phyloP scores from a whole-genome alignment of 2,888 invertebrate genomes.

The Scrobipalpa atriplicella region DNA sequence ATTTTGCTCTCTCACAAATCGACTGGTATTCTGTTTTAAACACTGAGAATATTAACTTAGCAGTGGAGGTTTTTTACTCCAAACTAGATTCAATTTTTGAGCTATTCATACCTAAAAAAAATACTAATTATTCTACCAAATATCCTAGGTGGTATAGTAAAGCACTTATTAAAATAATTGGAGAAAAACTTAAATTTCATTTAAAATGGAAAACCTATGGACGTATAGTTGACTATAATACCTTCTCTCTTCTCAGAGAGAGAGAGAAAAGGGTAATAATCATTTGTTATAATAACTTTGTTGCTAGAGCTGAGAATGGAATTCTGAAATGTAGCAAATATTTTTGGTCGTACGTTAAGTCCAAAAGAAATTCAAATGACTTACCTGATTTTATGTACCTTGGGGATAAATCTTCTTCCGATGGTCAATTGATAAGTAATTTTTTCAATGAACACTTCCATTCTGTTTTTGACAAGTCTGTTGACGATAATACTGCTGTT shows the following conservation, averaged over 20 bases:
- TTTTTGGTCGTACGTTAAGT: slow-evolving; percentile 22
- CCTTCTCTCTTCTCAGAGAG: not conserved
- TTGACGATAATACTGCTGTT: not conserved
- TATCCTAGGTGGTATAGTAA: slow-evolving; percentile 29
- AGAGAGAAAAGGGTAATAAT: not conserved
- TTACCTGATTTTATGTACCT: slow-evolving; percentile 7
- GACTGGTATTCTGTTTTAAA: slow-evolving; percentile 20
- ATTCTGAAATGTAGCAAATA: not conserved
- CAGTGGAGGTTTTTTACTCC: slow-evolving; percentile 28
- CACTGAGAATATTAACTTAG: slow-evolving; percentile 14
- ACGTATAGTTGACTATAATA: not conserved
- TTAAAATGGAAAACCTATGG: slow-evolving; percentile 24
- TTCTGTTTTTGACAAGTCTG: slow-evolving; percentile 13
- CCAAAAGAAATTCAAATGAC: not conserved
- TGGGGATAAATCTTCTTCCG: not conserved
- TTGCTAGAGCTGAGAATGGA: not conserved
- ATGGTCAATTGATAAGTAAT: slow-evolving; percentile 8
- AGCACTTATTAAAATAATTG: slow-evolving; percentile 26
- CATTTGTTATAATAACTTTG: slow-evolving; percentile 10
- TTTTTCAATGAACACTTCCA: not conserved
- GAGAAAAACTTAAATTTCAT: slow-evolving; percentile 28
- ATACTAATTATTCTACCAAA: not conserved
- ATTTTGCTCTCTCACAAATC: not conserved
- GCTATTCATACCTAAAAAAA: slow-evolving; percentile 20
- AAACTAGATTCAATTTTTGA: slow-evolving; percentile 25